Evolutionary conservation across 2,797 vertebrate species (phyloP).

Genomic region (Ispidina lecontei): DNA sequence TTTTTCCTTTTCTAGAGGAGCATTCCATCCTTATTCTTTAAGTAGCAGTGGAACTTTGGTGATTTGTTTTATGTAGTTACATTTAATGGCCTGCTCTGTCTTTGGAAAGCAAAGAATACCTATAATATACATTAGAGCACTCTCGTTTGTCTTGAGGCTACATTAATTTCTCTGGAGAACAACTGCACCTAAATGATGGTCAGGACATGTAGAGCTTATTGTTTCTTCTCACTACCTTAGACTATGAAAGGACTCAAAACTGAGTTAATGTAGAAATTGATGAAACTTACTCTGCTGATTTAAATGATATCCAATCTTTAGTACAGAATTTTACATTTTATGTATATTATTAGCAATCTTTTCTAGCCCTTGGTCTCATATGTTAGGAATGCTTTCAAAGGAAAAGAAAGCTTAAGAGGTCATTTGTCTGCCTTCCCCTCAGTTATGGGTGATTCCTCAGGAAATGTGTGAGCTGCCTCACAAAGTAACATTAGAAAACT

Average conservation of each 20-base stretch:
- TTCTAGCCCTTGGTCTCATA: background rate
- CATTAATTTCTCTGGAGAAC: background rate
- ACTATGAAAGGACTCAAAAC: background rate
- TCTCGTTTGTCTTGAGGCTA: background rate
- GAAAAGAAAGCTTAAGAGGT: background rate
- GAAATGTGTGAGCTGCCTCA: background rate
- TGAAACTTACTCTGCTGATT: background rate
- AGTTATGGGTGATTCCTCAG: accelerated
- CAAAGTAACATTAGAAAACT: background rate
- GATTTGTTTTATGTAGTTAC: background rate
- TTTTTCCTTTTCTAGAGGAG: background rate
- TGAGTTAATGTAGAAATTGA: background rate
- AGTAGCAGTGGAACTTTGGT: background rate
- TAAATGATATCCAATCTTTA: background rate
- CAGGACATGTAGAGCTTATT: background rate
- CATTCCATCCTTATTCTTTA: background rate
- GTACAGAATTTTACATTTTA: background rate
- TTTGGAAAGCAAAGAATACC: background rate
- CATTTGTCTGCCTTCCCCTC: background rate
- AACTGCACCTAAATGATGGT: background rate
- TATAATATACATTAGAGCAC: background rate
- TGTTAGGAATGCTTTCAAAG: too few species aligned
- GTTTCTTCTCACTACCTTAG: background rate
- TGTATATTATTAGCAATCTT: background rate
- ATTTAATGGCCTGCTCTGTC: background rate